A percentile compares a stretch with the other conserved stretches of the same genome.
Conservation (phyloP, 1,140 invertebrate genomes). For the Prorops nasuta region DNA sequence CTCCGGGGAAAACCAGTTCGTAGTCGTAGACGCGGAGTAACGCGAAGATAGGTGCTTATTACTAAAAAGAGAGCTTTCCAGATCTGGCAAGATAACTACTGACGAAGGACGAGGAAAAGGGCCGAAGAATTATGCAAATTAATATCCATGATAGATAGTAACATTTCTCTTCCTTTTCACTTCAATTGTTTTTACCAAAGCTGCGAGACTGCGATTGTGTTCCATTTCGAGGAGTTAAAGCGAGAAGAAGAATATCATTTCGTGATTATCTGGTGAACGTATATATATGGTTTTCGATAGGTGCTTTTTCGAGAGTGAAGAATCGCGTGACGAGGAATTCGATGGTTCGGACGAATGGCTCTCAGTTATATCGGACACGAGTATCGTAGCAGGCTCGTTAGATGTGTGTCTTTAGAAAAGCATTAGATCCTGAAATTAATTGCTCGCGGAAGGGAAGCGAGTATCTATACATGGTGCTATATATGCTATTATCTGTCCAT, state of each 20-base stretch:
- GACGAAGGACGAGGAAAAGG: no score
- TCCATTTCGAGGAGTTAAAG: no score
- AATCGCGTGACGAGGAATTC: conserved; percentile 43
- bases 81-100: no score
- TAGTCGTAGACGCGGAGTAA: conserved; percentile 23
- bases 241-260: no score
- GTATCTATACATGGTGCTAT: conserved; percentile 11
- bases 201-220: no score
- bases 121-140: no score
- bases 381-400: conserved; percentile 27
- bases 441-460: conserved; percentile 48
- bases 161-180: no score
- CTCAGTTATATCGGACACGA: conserved; percentile 41
- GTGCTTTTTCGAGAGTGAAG: conserved; percentile 21
- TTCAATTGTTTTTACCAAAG: no score
- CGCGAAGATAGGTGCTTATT: conserved; percentile 29
- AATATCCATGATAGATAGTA: no score
- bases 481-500: conserved; percentile 45
- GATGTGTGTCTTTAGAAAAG: conserved; percentile 48
- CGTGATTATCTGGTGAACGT: no score
- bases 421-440: conserved; percentile 53
- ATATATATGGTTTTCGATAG: no score
- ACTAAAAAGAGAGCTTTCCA: conserved; percentile 15
- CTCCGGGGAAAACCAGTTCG: conserved; percentile 38
- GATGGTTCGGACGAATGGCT: conserved; percentile 33